phyloP scores from a whole-genome alignment of 1,140 invertebrate species.

The Drosophila bocqueti region DNA sequence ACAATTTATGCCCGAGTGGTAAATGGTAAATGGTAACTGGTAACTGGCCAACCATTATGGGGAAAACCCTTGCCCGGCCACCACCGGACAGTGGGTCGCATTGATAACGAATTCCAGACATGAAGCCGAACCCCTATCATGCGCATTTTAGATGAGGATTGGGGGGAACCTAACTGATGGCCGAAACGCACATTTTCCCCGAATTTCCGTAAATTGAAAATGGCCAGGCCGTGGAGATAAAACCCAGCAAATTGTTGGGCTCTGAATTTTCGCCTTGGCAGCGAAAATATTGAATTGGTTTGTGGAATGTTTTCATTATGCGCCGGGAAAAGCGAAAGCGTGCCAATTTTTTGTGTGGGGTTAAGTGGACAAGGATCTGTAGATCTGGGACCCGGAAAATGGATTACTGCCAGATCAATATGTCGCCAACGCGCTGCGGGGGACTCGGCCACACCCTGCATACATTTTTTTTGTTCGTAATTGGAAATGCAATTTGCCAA shows the following conservation, averaged over 20 bases:
- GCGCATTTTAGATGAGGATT: constrained; percentile 69
- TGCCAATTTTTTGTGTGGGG: constrained; percentile 10
- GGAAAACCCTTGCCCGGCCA: not conserved
- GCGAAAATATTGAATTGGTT: constrained; percentile 79
- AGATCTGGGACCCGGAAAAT: constrained; percentile 10
- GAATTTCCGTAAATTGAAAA: constrained; percentile 77
- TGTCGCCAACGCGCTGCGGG: constrained; percentile 20
- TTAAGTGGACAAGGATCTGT: constrained; percentile 17
- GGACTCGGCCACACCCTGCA: constrained; percentile 49
- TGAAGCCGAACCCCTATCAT: constrained; percentile 59
- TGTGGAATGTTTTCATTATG: constrained; percentile 80
- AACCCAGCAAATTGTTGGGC: constrained; percentile 33
- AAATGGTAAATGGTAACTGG: not conserved
- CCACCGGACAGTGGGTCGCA: constrained; percentile 17
- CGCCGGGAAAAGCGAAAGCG: constrained; percentile 39
- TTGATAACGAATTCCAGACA: constrained; percentile 80
- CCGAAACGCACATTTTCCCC: constrained; percentile 44
- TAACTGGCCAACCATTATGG: constrained; percentile 18
- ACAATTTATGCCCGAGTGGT: constrained; percentile 64
- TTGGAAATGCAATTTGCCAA: constrained; percentile 78
- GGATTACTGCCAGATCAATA: constrained; percentile 40
- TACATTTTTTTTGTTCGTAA: constrained; percentile 23
- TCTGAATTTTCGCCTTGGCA: constrained; percentile 40
- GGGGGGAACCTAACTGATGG: constrained; percentile 10
- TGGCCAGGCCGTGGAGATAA: constrained; percentile 25